A percentile compares a stretch with the other conserved stretches of the same genome.
These are phyloP conservation scores for Puffinus mauretanicus DNA, from an alignment of 2,113 vertebrate species.

Conservation along the genomic window DNA sequence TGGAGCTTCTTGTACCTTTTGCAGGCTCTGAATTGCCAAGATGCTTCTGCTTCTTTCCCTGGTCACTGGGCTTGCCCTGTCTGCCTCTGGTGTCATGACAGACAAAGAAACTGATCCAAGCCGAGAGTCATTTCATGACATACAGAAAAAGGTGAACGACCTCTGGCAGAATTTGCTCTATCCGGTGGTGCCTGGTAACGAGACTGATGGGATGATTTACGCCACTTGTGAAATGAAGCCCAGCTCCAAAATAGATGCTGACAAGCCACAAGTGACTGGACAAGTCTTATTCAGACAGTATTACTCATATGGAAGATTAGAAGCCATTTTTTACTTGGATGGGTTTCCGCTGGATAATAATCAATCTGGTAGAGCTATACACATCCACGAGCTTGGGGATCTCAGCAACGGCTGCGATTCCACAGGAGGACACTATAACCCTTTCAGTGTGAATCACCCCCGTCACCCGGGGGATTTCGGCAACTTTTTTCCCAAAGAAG, in stretches of 20 bases:
- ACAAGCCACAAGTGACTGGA: slow-evolving; percentile 79
- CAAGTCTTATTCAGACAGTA: slow-evolving; percentile 82
- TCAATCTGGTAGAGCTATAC: slow-evolving; percentile 77
- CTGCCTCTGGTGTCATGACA: background rate
- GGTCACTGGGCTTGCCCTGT: slow-evolving; percentile 10
- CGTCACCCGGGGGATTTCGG: slow-evolving; percentile 92
- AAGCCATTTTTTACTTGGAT: slow-evolving; percentile 75
- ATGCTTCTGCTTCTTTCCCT: slow-evolving; percentile 65
- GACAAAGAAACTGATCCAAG: background rate
- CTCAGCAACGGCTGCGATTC: slow-evolving; percentile 83
- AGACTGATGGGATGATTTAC: slow-evolving; percentile 62
- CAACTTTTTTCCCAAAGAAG: slow-evolving; percentile 82
- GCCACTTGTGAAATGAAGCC: slow-evolving; percentile 82
- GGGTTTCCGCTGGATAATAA: slow-evolving; percentile 74
- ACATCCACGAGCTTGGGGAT: slow-evolving; percentile 90
- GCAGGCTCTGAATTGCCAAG: background rate
- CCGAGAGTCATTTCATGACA: background rate
- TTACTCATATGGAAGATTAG: slow-evolving; percentile 65
- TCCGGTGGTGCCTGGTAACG: background rate
- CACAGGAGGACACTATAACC: slow-evolving; percentile 89
- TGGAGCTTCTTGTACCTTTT: background rate
- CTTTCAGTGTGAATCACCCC: slow-evolving; percentile 77
- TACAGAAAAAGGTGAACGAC: slow-evolving; percentile 62
- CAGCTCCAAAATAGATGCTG: slow-evolving; percentile 68
- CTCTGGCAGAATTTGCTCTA: slow-evolving; percentile 60